Conservation (phyloP, 2,888 invertebrate genomes). For the Fragum whitleyi region DNA sequence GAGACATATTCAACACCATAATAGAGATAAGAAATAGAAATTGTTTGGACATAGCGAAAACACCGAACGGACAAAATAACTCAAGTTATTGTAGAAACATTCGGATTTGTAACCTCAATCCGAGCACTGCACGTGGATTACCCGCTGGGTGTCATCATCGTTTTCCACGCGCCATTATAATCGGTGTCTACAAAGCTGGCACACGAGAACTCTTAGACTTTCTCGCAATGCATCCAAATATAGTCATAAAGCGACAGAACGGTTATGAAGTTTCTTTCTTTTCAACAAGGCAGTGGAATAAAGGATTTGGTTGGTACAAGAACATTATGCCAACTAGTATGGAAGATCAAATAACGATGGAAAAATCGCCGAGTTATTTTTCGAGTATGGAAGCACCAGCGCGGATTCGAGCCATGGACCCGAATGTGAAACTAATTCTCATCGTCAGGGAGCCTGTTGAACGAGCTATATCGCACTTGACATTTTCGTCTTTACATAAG, state of each 20-base stretch:
- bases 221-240: slow-evolving; percentile 87
- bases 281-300: slow-evolving; percentile 92
- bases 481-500: too few species aligned
- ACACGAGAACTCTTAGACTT: slow-evolving; percentile 85
- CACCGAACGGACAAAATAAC: too few species aligned
- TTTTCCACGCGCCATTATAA: slow-evolving; percentile 84
- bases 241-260: slow-evolving; percentile 92
- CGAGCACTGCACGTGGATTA: background rate
- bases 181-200: slow-evolving; percentile 85
- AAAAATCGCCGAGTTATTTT: slow-evolving; percentile 99
- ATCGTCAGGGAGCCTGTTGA: slow-evolving; percentile 98
- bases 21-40: too few species aligned
- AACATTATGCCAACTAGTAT: slow-evolving; percentile 93
- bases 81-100: too few species aligned
- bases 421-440: slow-evolving; percentile 93
- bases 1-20: too few species aligned
- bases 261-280: slow-evolving; percentile 97
- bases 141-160: background rate
- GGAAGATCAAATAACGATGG: slow-evolving; percentile 96
- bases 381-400: slow-evolving; percentile 96
- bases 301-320: slow-evolving; percentile 95
- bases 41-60: too few species aligned
- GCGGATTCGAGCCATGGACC: slow-evolving; percentile 96
- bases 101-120: background rate
- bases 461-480: slow-evolving; percentile 97